These are phyloP conservation scores for Oreochromis aureus DNA, from an alignment of 2,113 vertebrate genomes.

Conservation along the genomic window DNA sequence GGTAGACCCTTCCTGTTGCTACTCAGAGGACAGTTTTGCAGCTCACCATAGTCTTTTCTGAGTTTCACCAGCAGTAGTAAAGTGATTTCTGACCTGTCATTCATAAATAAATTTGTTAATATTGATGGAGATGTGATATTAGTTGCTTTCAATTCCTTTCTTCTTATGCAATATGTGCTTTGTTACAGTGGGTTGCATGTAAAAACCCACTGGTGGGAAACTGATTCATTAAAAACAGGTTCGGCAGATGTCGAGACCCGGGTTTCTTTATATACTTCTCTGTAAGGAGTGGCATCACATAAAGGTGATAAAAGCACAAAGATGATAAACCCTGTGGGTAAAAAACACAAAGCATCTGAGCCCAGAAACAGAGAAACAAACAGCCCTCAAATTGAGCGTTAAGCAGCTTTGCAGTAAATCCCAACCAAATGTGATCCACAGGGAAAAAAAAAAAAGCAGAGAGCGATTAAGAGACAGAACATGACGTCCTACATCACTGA, in stretches of 20 bases:
- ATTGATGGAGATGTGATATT: not conserved
- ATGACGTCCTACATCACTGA: slow-evolving; percentile 15
- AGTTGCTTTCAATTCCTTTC: not conserved
- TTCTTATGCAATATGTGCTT: not conserved
- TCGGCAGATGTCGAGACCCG: not conserved
- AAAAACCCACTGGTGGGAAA: not conserved
- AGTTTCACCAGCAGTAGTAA: not conserved
- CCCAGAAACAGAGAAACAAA: slow-evolving; percentile 34
- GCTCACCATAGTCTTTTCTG: not conserved
- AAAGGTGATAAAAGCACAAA: not conserved
- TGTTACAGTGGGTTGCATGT: not conserved
- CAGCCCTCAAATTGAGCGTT: slow-evolving; percentile 24
- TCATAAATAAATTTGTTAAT: not conserved
- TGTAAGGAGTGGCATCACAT: not conserved
- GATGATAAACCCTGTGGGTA: not conserved
- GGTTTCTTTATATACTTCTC: not conserved
- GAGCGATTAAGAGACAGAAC: slow-evolving; percentile 25
- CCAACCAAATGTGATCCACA: slow-evolving; percentile 20
- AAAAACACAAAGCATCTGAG: not conserved
- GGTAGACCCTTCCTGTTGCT: not conserved
- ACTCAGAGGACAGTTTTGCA: not conserved
- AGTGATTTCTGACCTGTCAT: not conserved
- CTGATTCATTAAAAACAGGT: not conserved
- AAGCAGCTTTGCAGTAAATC: slow-evolving; percentile 63
- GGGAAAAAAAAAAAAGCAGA: not conserved